Base-by-base conservation (phyloP, 2,797 vertebrate species). In the Ciconia nigra region DNA sequence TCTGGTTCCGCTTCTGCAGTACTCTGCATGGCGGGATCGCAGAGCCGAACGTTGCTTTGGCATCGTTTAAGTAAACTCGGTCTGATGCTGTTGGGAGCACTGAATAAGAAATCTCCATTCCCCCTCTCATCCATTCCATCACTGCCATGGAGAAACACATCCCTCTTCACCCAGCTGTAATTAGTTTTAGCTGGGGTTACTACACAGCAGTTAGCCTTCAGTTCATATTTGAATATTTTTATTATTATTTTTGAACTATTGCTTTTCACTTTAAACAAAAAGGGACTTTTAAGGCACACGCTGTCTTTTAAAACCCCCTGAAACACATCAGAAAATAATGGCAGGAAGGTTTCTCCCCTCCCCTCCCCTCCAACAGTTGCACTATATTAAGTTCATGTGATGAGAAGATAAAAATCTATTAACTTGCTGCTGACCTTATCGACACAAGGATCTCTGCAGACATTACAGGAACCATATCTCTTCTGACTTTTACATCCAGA, bases 341-440 rank as follows among this genome's bases (percentile, higher is more conserved):
- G 93, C 91, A 91, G 93, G 81, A 92, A 95, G 92, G 95, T 91
- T 96, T 84, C 70, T 89, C 76, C 96, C 95, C 87, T 94, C 78
- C 96, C 95, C 87, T 94, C 82, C 96, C 84, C 33, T 96, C 92
- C 89, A 97, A 98, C 87, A 98, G 96, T 98, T 98, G 97, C 96
- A 98, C 97, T 98, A 98, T 98, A 98, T 98, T 98, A 98, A 98
- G 98, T 98, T 97, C 97, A 95, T 97, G 97, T 98, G 98, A 98
- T 98, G 98, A 98, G 98, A 98, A 98, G 98, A 98, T 98, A 98
- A 98, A 98, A 98, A 98, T 98, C 98, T 98, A 98, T 98, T 98
- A 98, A 98, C 98, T 98, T 98, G 97, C 98, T 86, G 95, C 98
- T 98, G 98, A 98, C 98, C 98, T 98, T 98, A 98, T 98, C 96